Evolutionary conservation across 2,797 vertebrate genomes (phyloP).

Genomic region (Amniataba percoides): DNA sequence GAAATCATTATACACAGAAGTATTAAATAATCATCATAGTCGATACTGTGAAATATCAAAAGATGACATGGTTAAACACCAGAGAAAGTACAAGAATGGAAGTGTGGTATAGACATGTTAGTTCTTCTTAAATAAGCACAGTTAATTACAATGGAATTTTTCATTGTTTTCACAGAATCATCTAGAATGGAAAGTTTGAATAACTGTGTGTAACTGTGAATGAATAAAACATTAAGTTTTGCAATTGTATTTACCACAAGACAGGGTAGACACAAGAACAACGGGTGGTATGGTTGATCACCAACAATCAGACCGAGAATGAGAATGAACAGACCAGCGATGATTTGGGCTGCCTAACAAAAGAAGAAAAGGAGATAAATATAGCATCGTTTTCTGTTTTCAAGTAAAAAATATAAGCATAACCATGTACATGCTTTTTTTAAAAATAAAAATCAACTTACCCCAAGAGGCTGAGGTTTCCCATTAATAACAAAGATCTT

Average conservation of each 20-base stretch:
- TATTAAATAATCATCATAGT: neutral
- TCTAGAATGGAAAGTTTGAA: neutral
- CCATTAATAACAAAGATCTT: slow-evolving; percentile 81
- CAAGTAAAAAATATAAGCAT: neutral
- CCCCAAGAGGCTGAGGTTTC: slow-evolving; percentile 82
- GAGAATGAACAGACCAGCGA: slow-evolving; percentile 74
- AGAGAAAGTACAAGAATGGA: neutral
- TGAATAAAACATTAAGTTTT: neutral
- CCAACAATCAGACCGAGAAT: slow-evolving; percentile 47
- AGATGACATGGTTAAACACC: no score
- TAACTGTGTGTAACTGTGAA: neutral
- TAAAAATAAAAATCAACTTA: slow-evolving; percentile 55
- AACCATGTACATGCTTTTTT: no score
- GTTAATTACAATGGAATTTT: neutral
- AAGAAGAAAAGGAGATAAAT: slow-evolving; percentile 2
- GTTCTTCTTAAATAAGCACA: neutral
- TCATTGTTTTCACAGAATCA: neutral
- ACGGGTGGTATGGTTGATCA: no score
- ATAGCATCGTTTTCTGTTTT: neutral
- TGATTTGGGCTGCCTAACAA: slow-evolving; percentile 80
- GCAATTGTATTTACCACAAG: slow-evolving; percentile 71
- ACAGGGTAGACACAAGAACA: slow-evolving; percentile 37
- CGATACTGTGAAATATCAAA: neutral
- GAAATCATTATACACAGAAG: neutral
- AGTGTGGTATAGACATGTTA: no score